These are phyloP conservation scores for Cassiopea andromeda DNA, from an alignment of 30 jellyfish, hydroid and myxozoan genomes.

Conservation along the genomic window DNA sequence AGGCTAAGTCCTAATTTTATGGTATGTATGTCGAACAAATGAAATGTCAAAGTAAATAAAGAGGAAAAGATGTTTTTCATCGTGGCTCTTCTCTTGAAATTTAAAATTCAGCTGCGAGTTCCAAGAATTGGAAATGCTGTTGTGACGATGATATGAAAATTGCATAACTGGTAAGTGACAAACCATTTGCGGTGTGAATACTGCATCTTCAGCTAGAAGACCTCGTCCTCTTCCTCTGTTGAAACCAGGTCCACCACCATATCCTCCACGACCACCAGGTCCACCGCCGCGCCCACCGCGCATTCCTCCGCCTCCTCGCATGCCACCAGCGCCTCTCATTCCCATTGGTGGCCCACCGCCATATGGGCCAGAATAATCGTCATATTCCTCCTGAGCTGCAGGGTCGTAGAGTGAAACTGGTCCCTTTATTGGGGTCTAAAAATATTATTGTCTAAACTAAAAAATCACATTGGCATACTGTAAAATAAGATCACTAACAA, in stretches of 20 bases:
- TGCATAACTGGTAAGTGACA: neutral
- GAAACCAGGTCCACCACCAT: conserved; percentile 66
- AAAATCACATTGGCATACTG: no score
- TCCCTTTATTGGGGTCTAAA: conserved; percentile 93
- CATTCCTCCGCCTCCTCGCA: conserved; percentile 78
- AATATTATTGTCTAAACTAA: no score
- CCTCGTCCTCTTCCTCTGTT: conserved; percentile 65
- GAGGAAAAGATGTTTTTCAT: no score
- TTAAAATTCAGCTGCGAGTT: no score
- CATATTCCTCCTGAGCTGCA: conserved; percentile 52
- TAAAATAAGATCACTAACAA: no score
- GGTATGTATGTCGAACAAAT: no score
- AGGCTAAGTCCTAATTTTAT: no score
- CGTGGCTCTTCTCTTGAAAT: no score
- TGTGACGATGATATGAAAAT: no score
- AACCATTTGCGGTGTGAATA: conserved; percentile 53
- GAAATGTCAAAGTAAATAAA: no score
- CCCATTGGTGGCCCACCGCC: conserved; percentile 92
- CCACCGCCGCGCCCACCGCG: conserved; percentile 93
- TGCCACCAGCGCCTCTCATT: conserved; percentile 74
- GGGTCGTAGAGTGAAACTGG: conserved; percentile 94
- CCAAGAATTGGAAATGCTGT: neutral
- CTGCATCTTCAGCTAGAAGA: conserved; percentile 36
- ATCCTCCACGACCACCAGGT: conserved; percentile 77
- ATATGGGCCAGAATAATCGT: conserved; percentile 51